A percentile compares a stretch with the other conserved stretches of the same genome.
Conservation (phyloP, 2,797 vertebrate genomes). For the Astyanax mexicanus region DNA sequence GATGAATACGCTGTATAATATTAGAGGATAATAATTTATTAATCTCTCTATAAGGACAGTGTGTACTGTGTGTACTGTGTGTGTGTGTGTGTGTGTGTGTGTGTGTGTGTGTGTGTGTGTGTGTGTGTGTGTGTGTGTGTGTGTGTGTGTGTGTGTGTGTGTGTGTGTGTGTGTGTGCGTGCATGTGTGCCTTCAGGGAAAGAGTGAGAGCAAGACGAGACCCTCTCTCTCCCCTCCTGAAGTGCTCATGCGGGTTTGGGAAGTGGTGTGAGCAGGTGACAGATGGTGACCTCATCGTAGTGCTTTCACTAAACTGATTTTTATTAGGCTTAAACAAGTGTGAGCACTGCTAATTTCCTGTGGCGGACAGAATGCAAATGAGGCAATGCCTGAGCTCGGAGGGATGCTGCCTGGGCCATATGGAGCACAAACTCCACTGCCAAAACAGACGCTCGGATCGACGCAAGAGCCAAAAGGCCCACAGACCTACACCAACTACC, state of each 20-base stretch:
- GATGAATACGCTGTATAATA: background rate
- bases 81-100: too few relatives aligned
- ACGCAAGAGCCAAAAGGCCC: constrained; percentile 59
- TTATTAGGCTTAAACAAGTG: constrained; percentile 93
- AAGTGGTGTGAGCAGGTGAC: constrained; percentile 82
- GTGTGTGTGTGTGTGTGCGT: too few relatives aligned
- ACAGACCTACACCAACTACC: constrained; percentile 40
- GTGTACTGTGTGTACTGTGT: too few relatives aligned
- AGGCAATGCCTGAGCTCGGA: constrained; percentile 77
- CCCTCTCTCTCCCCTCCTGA: constrained; percentile 46
- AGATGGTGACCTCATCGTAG: constrained; percentile 88
- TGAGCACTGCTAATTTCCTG: constrained; percentile 87
- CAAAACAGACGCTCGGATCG: constrained; percentile 68
- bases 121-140: too few relatives aligned
- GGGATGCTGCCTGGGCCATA: constrained; percentile 81
- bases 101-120: too few relatives aligned
- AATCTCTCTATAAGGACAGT: background rate
- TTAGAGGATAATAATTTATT: constrained; percentile 31
- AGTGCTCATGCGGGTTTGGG: constrained; percentile 76
- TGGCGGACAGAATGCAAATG: constrained; percentile 84
- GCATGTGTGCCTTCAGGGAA: background rate
- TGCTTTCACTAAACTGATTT: constrained; percentile 84
- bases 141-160: too few relatives aligned
- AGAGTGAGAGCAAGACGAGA: constrained; percentile 4
- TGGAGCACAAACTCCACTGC: constrained; percentile 77